Percentiles rank a stretch among this genome's conserved stretches.
These are phyloP conservation scores for Microcaecilia unicolor DNA, from an alignment of 2,797 vertebrate genomes.

Conservation along the genomic window DNA sequence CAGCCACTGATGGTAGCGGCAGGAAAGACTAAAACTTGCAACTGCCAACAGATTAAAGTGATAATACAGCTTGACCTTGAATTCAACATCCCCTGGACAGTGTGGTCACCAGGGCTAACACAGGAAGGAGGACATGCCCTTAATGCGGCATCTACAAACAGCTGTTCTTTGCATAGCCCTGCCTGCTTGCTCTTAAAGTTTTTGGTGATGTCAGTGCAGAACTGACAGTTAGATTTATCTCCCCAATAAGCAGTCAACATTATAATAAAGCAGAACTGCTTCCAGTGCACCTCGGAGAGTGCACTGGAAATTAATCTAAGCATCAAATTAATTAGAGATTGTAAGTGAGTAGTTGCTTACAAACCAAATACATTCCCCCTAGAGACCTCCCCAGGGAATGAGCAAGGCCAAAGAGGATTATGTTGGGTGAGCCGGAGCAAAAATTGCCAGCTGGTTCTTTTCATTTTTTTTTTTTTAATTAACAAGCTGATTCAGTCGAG, in stretches of 20 bases:
- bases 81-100: too few relatives aligned
- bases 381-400: constrained; percentile 8
- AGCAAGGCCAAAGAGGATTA: too few relatives aligned
- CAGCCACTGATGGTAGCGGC: too few relatives aligned
- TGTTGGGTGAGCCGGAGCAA: too few relatives aligned
- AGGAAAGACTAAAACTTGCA: too few relatives aligned
- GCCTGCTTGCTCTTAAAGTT: constrained; percentile 50
- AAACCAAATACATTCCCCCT: constrained; percentile 32
- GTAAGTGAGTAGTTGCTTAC: constrained; percentile 52
- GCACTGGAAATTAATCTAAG: constrained; percentile 62
- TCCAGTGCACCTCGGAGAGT: constrained; percentile 57
- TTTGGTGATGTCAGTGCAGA: constrained; percentile 49
- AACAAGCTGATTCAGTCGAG: too few relatives aligned
- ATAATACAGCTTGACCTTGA: too few relatives aligned
- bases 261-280: constrained; percentile 59
- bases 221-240: constrained; percentile 60
- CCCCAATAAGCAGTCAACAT: constrained; percentile 59
- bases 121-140: too few relatives aligned
- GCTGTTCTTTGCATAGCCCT: constrained; percentile 36
- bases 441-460: too few relatives aligned
- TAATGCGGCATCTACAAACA: constrained; percentile 30
- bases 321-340: constrained; percentile 61
- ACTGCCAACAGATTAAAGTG: too few relatives aligned
- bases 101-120: too few relatives aligned
- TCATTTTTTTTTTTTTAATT: too few relatives aligned